Percentiles rank a stretch among this genome's conserved stretches.
Evolutionary conservation across 2,888 invertebrate genomes (phyloP).

Genomic region (Argyresthia goedartella): DNA sequence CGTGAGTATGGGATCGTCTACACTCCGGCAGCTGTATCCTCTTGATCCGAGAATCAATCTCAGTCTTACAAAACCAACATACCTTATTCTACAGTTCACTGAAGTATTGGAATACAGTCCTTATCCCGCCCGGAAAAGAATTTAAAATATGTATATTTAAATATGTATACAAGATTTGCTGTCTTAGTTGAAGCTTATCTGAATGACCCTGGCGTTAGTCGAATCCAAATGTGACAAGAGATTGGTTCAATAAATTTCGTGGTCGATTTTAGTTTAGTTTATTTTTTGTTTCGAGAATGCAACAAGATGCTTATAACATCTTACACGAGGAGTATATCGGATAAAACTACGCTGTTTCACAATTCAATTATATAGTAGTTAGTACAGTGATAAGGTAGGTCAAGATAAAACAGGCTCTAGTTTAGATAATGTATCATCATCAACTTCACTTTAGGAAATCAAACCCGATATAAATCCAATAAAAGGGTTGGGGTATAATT

Average conservation of each 20-base stretch:
- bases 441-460: neutral
- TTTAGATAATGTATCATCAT: neutral
- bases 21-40: slow-evolving; percentile 47
- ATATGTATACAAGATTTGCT: neutral
- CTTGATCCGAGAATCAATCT: slow-evolving; percentile 66
- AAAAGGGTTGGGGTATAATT: neutral
- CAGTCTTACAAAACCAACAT: slow-evolving; percentile 10
- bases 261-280: neutral
- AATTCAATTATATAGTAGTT: too few species aligned
- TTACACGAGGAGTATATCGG: too few species aligned
- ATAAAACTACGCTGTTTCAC: too few species aligned
- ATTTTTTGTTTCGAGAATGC: neutral
- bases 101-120: neutral
- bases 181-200: slow-evolving; percentile 50
- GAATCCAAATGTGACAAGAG: slow-evolving; percentile 38
- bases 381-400: too few species aligned
- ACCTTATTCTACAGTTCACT: neutral
- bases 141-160: neutral
- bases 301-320: neutral
- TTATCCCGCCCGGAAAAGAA: neutral
- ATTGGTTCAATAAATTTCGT: slow-evolving; percentile 21
- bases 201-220: slow-evolving; percentile 33
- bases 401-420: neutral
- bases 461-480: neutral
- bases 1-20: slow-evolving; percentile 59